Evolutionary conservation across 2,113 vertebrate genomes (phyloP).

Genomic region (Limnothrissa miodon): DNA sequence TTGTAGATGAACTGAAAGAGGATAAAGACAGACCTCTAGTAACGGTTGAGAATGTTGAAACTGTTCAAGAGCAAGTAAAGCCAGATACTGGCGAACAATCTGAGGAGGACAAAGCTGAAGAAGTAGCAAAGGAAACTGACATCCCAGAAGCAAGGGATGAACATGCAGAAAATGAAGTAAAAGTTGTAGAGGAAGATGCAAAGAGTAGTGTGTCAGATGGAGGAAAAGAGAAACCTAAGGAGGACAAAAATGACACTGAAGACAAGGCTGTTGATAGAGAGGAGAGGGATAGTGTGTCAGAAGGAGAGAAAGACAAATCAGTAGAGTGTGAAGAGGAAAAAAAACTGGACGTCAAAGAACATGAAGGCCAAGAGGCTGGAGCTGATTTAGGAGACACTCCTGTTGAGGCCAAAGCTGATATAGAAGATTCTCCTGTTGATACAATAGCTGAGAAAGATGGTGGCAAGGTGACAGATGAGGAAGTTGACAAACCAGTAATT

Average conservation of each 20-base stretch:
- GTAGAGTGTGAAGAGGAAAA: not conserved
- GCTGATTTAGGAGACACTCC: not conserved
- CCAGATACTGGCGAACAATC: not conserved
- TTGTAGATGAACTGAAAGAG: not conserved
- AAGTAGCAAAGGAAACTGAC: not conserved
- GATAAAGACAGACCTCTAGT: not conserved
- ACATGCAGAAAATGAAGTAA: not conserved
- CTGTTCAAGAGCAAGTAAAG: not conserved
- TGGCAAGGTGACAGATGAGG: not conserved
- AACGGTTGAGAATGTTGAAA: not conserved
- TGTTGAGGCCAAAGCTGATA: not conserved
- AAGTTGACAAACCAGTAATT: not conserved
- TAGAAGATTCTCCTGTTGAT: not conserved
- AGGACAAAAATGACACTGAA: not conserved
- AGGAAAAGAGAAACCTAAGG: not conserved
- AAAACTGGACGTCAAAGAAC: not conserved
- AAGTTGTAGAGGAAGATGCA: not conserved
- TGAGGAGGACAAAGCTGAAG: not conserved
- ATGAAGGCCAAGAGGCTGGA: not conserved
- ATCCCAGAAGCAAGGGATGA: not conserved
- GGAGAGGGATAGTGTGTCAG: not conserved
- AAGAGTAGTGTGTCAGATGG: not conserved
- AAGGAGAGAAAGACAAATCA: not conserved
- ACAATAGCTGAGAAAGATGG: not conserved
- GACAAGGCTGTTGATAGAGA: conserved; percentile 11